Percentiles rank a stretch among this genome's conserved stretches.
phyloP scores from a whole-genome alignment of 2,113 vertebrate species.

The Athene cunicularia region DNA sequence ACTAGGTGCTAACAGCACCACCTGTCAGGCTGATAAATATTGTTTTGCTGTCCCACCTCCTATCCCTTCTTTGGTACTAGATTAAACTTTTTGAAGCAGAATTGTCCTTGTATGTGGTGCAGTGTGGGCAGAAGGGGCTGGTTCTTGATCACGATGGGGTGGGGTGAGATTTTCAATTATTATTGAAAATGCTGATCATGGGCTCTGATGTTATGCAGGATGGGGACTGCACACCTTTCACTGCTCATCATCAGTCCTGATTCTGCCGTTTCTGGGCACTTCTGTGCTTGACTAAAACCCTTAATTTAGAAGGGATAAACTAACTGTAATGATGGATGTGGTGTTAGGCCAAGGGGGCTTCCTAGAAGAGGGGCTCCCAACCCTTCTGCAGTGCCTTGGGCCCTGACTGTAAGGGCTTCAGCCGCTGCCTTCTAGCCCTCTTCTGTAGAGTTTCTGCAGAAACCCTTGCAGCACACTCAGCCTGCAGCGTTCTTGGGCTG shows the following conservation, averaged over 20 bases:
- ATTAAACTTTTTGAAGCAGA: not conserved
- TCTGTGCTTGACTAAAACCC: not conserved
- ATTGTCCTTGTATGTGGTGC: not conserved
- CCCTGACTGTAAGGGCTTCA: not conserved
- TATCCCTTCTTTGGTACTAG: not conserved
- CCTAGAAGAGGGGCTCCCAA: not conserved
- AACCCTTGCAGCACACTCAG: not conserved
- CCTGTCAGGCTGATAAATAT: not conserved
- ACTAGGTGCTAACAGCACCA: not conserved
- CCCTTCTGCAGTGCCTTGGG: not conserved
- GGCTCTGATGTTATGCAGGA: not conserved
- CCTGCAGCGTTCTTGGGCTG: not conserved
- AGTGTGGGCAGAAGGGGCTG: not conserved
- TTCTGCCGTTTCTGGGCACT: not conserved
- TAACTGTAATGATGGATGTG: not conserved
- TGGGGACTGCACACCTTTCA: fast-evolving
- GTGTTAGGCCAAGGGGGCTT: not conserved
- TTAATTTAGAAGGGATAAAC: not conserved
- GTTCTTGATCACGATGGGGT: not conserved
- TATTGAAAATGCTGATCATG: not conserved
- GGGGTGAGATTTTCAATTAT: fast-evolving
- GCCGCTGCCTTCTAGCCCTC: not conserved
- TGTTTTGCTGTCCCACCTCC: not conserved
- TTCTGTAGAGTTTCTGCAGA: not conserved
- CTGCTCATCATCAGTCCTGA: not conserved